phyloP scores from a whole-genome alignment of 1,140 invertebrate species.

The Mya arenaria region DNA sequence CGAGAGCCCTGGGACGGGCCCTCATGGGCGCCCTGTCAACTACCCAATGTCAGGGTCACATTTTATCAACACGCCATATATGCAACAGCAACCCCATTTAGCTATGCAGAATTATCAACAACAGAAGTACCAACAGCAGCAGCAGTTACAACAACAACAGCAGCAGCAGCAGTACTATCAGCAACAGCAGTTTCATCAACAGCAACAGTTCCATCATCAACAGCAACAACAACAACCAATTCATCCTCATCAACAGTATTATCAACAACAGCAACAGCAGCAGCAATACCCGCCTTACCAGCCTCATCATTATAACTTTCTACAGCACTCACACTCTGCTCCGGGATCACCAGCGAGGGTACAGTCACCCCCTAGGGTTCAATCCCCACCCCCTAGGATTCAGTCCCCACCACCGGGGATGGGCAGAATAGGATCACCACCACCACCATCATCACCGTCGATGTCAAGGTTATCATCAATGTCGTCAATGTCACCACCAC shows the following conservation, averaged over 20 bases:
- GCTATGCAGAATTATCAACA: slow-evolving; percentile 51
- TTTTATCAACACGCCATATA: slow-evolving; percentile 46
- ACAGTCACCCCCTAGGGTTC: slow-evolving; percentile 31
- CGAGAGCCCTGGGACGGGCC: slow-evolving; percentile 40
- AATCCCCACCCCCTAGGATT: slow-evolving; percentile 40
- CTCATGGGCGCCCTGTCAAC: slow-evolving; percentile 14
- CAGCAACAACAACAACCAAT: slow-evolving; percentile 30
- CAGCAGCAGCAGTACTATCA: slow-evolving; percentile 31
- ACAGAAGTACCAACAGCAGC: slow-evolving; percentile 50
- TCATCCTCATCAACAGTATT: slow-evolving; percentile 21
- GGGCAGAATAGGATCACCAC: slow-evolving; percentile 28
- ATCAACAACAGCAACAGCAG: slow-evolving; percentile 47
- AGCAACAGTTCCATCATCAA: slow-evolving; percentile 49
- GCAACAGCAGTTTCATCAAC: slow-evolving; percentile 40
- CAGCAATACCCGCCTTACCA: slow-evolving; percentile 16
- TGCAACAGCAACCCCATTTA: slow-evolving; percentile 44
- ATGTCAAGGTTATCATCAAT: slow-evolving; percentile 45
- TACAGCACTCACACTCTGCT: slow-evolving; percentile 48
- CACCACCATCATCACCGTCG: slow-evolving; percentile 31
- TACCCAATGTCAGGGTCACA: slow-evolving; percentile 36
- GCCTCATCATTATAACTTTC: slow-evolving; percentile 36
- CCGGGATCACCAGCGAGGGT: slow-evolving; percentile 11
- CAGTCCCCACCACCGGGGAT: slow-evolving; percentile 36
- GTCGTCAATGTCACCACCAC: slow-evolving; percentile 50
- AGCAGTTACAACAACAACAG: slow-evolving; percentile 11